Percentiles rank a stretch among this genome's conserved stretches.
These are phyloP conservation scores for Acipenser transmontanus DNA, from an alignment of 2,797 vertebrate genomes.

Conservation along the genomic window DNA sequence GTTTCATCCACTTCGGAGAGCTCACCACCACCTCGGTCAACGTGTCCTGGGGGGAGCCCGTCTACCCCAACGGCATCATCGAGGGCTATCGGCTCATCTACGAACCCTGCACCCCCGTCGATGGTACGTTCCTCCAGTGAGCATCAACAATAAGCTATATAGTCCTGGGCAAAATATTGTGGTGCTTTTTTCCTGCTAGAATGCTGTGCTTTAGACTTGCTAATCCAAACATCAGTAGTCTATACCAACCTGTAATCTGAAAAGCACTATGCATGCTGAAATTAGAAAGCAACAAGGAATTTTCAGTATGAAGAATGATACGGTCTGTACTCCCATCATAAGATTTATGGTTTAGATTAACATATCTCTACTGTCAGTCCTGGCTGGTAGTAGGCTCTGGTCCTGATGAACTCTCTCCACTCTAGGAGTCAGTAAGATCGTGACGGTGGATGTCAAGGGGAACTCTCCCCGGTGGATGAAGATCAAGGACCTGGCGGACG, in stretches of 20 bases:
- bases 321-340: too few relatives aligned
- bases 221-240: too few relatives aligned
- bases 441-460: slow-evolving; percentile 92
- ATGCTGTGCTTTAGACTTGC: too few relatives aligned
- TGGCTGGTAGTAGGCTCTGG: slow-evolving; percentile 32
- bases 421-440: slow-evolving; percentile 92
- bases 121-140: slow-evolving; percentile 63
- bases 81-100: slow-evolving; percentile 89
- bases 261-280: too few relatives aligned
- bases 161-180: too few relatives aligned
- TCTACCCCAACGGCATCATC: slow-evolving; percentile 83
- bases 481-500: slow-evolving; percentile 85
- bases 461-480: slow-evolving; percentile 85
- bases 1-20: slow-evolving; percentile 88
- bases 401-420: slow-evolving; percentile 60
- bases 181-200: too few relatives aligned
- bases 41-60: slow-evolving; percentile 88
- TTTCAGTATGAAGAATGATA: too few relatives aligned
- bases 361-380: too few relatives aligned
- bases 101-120: slow-evolving; percentile 82
- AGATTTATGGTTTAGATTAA: too few relatives aligned
- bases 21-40: slow-evolving; percentile 95
- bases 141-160: too few relatives aligned
- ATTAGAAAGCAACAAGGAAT: too few relatives aligned
- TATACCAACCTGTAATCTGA: too few relatives aligned